Base-by-base conservation (phyloP, 2,113 vertebrate genomes). In the Callospermophilus lateralis region DNA sequence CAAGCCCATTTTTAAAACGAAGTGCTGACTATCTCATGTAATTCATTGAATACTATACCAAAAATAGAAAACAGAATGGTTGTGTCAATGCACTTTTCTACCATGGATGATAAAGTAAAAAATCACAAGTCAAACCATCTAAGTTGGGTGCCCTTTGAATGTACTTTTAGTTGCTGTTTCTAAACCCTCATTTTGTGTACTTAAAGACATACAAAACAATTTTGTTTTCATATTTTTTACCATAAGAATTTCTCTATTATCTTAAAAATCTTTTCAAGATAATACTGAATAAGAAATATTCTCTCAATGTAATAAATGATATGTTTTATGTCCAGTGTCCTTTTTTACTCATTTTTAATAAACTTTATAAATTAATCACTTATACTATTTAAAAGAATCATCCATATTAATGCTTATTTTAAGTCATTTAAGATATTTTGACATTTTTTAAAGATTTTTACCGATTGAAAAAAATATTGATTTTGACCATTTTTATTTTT, bases 241-340 rank as follows among this genome's bases (percentile, higher is more conserved):
- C 4, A 37, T 68, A 67, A 67, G 24, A 12, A 58, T 94, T 86
- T 94, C 48, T 70, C 65, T 11, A 86, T 53, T 9, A 76, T 10
- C 58, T 22, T 67, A 88, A 72, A 94, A 94, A 76, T 67, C 67
- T 83, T 80, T 81, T 94, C 80, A 93, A 92, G 5, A 87, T 85
- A 84, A 80, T 91, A 68, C 20, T 93, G 8, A 8, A 73, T 90
- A 88, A 68, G 16, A 39, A 67, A 94, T 73, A 88, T 65, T 39
- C 34, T 84, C 6, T 83, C 55, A 79, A 26, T 80, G 72, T 67
- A 58, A 81, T 73, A 39, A 68, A 28, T 87, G 30, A 8, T 73
- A 0, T 51, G 30, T 45, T 83, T 78, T 77, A 19, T 74, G 3
- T 22, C 32, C 26, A 92, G 92, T 72, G 7, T 42, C 24, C 22